Evolutionary conservation across 2,888 invertebrate species (phyloP).

Genomic region (Phania funesta): DNA sequence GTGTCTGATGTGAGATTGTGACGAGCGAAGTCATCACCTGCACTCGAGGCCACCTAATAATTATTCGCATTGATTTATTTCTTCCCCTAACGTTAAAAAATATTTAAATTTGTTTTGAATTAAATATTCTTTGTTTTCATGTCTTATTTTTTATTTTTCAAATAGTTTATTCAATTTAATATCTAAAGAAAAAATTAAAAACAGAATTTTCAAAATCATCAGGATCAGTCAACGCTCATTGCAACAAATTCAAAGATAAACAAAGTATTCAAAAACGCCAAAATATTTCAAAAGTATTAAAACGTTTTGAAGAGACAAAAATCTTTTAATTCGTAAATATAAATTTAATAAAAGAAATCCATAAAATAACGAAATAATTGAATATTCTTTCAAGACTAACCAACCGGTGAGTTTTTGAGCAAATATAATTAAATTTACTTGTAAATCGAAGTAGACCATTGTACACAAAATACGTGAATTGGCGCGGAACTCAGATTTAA

Average conservation of each 20-base stretch:
- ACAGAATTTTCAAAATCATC: constrained; percentile 29
- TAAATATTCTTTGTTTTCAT: constrained; percentile 9
- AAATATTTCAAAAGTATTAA: constrained; percentile 63
- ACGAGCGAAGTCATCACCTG: no score
- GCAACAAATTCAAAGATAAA: constrained; percentile 34
- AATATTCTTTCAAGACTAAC: neutral
- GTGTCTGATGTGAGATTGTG: no score
- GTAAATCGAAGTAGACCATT: no score
- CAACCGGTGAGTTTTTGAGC: constrained; percentile 26
- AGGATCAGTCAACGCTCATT: constrained; percentile 51
- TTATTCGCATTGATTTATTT: no score
- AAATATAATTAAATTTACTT: no score
- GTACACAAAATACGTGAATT: no score
- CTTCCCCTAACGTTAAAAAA: neutral
- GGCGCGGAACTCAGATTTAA: no score
- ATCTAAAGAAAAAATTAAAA: constrained; percentile 29
- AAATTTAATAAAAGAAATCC: constrained; percentile 58
- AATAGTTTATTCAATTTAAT: constrained; percentile 11
- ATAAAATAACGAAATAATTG: constrained; percentile 31
- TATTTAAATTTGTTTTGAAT: constrained; percentile 27
- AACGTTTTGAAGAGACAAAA: constrained; percentile 63
- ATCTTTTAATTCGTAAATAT: constrained; percentile 64
- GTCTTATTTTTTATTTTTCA: constrained; percentile 28
- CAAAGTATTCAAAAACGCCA: constrained; percentile 66
- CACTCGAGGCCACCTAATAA: no score